A percentile compares a stretch with the other conserved stretches of the same genome.
Conservation (phyloP, 1,140 invertebrate species). For the Ceratosolen fusciceps region DNA sequence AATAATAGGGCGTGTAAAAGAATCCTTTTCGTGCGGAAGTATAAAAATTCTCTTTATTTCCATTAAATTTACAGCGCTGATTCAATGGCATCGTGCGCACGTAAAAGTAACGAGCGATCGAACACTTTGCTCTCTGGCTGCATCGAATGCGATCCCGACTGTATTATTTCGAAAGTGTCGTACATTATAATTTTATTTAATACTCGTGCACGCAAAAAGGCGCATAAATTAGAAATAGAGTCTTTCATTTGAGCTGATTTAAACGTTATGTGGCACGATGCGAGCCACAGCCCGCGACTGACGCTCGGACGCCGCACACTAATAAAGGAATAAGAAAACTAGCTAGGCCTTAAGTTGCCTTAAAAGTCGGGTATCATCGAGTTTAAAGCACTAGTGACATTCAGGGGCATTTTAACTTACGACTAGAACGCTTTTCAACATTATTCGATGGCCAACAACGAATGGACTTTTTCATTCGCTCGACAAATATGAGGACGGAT, state of each 20-base stretch:
- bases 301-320: not conserved
- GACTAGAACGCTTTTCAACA: not conserved
- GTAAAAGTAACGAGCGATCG: constrained; percentile 1
- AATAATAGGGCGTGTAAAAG: too few relatives aligned
- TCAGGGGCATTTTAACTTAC: not conserved
- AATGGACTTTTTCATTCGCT: not conserved
- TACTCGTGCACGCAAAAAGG: too few relatives aligned
- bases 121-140: not conserved
- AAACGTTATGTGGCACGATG: not conserved
- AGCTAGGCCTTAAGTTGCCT: not conserved
- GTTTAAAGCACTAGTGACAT: not conserved
- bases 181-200: constrained; percentile 28
- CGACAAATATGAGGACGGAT: not conserved
- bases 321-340: not conserved
- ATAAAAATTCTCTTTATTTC: constrained; percentile 8
- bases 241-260: constrained; percentile 6
- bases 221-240: constrained; percentile 5
- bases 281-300: not conserved
- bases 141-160: not conserved
- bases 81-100: not conserved
- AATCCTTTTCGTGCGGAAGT: too few relatives aligned
- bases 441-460: not conserved
- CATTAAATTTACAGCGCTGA: constrained; percentile 13
- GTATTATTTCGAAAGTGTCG: constrained; percentile 39
- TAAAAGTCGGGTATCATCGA: not conserved